phyloP scores from a whole-genome alignment of 2,797 vertebrate genomes.

The Muscicapa comitata region DNA sequence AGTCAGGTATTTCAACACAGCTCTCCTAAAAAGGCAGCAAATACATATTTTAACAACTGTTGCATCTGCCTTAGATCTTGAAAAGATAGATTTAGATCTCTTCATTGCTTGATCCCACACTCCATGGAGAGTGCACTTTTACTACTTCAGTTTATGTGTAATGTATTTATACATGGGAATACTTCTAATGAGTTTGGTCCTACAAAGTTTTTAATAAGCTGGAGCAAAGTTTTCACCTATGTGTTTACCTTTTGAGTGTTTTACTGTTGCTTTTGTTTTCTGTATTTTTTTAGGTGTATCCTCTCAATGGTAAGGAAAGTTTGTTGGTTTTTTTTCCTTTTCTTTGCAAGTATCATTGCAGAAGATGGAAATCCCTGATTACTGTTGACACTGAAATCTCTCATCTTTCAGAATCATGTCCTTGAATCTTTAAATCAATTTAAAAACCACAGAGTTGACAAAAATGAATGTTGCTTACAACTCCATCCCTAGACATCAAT shows the following conservation, averaged over 20 bases:
- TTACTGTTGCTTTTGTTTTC: not conserved
- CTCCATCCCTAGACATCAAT: not conserved
- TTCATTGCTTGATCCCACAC: not conserved
- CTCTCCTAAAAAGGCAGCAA: not conserved
- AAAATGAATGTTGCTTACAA: not conserved
- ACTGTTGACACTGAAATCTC: not conserved
- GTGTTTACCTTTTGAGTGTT: not conserved
- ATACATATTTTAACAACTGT: not conserved
- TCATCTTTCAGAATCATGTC: not conserved
- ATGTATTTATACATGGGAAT: not conserved
- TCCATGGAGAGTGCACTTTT: not conserved
- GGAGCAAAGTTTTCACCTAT: not conserved
- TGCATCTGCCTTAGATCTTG: not conserved
- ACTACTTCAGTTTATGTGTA: not conserved
- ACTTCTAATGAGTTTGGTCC: not conserved
- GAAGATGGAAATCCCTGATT: not conserved
- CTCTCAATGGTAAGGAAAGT: not conserved
- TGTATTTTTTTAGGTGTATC: not conserved
- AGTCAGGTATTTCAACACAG: not conserved
- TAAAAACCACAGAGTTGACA: not conserved
- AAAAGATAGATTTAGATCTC: not conserved
- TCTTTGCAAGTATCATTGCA: not conserved
- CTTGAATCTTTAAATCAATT: not conserved
- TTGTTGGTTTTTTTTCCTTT: not conserved
- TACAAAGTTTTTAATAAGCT: not conserved